These are phyloP conservation scores for Petrophora chlorosata DNA, from an alignment of 2,888 invertebrate genomes.

Conservation along the genomic window DNA sequence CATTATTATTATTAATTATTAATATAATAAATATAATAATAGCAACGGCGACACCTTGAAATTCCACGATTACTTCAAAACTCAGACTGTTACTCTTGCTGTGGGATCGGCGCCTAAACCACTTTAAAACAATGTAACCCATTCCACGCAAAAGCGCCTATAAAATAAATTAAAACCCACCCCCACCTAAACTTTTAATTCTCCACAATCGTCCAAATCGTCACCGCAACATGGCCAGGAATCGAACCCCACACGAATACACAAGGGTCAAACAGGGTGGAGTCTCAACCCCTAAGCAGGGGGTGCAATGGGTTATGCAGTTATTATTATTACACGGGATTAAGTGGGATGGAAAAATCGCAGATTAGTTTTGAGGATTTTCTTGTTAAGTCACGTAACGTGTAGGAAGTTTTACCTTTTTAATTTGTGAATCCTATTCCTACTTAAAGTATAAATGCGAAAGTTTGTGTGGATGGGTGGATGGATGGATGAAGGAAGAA, in stretches of 20 bases:
- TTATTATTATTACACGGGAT: conserved; percentile 38
- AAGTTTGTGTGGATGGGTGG: too few relatives aligned
- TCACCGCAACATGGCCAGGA: conserved; percentile 42
- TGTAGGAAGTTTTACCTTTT: neutral
- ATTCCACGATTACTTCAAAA: too few relatives aligned
- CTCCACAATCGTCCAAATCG: conserved; percentile 33
- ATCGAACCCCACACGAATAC: conserved; percentile 41
- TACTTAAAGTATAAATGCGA: too few relatives aligned
- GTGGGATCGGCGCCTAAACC: too few relatives aligned
- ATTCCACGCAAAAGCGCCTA: neutral
- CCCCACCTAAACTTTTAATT: conserved; percentile 38
- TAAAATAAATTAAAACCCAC: conserved; percentile 34
- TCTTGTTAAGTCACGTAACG: neutral
- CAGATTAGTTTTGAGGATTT: conserved; percentile 9
- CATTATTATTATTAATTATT: too few relatives aligned
- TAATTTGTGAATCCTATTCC: too few relatives aligned
- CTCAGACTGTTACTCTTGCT: too few relatives aligned
- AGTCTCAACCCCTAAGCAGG: conserved; percentile 38
- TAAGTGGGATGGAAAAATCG: conserved; percentile 20
- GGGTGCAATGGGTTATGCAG: conserved; percentile 25
- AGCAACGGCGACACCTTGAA: too few relatives aligned
- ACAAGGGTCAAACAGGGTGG: conserved; percentile 51
- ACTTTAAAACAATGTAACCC: neutral
- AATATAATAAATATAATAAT: too few relatives aligned
- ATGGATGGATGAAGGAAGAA: too few relatives aligned